Evolutionary conservation across 1,140 invertebrate genomes (phyloP).

Genomic region (Odontomachus brunneus): DNA sequence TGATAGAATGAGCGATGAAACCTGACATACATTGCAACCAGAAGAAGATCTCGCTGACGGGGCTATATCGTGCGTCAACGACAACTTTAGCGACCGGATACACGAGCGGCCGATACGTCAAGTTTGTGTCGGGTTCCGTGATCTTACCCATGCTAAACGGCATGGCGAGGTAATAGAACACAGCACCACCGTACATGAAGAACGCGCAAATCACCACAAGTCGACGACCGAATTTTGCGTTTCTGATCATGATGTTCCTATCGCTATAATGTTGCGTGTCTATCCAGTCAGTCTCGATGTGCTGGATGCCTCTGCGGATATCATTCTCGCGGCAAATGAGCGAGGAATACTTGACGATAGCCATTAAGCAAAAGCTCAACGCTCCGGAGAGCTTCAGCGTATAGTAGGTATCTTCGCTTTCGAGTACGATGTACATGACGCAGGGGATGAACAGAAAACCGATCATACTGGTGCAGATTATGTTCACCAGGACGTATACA

Average conservation of each 20-base stretch:
- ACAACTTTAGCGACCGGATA: slow-evolving; percentile 68
- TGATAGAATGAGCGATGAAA: slow-evolving; percentile 62
- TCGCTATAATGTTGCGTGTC: slow-evolving; percentile 34
- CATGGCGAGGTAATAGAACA: slow-evolving; percentile 35
- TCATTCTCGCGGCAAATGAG: slow-evolving; percentile 60
- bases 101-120: slow-evolving; percentile 46
- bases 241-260: slow-evolving; percentile 45
- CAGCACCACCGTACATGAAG: slow-evolving; percentile 48
- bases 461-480: background rate
- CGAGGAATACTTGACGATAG: slow-evolving; percentile 72
- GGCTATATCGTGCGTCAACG: slow-evolving; percentile 55
- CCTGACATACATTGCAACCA: slow-evolving; percentile 63
- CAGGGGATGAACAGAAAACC: background rate
- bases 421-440: slow-evolving; percentile 8
- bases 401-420: slow-evolving; percentile 63
- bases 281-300: slow-evolving; percentile 75
- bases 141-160: slow-evolving; percentile 13
- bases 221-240: slow-evolving; percentile 42
- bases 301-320: slow-evolving; percentile 70
- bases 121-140: background rate
- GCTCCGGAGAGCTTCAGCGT: slow-evolving; percentile 73
- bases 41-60: slow-evolving; percentile 69
- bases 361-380: slow-evolving; percentile 75
- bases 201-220: background rate
- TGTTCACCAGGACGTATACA: background rate